Evolutionary conservation across 2,888 invertebrate genomes (phyloP).

Genomic region (Copidosoma aretas): DNA sequence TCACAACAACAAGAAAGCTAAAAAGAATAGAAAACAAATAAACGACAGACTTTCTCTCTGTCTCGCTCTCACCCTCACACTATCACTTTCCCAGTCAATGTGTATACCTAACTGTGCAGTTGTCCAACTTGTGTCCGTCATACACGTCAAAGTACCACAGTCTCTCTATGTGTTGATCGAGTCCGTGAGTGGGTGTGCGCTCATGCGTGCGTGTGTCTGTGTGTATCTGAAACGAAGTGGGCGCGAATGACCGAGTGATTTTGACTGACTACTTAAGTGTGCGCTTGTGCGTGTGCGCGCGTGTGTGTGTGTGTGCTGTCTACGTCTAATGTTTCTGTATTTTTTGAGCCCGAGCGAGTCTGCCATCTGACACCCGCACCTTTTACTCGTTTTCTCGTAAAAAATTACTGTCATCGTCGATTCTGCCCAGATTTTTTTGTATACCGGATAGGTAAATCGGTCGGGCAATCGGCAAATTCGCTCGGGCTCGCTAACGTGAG

Average conservation of each 20-base stretch:
- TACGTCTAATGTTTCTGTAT: conserved; percentile 61
- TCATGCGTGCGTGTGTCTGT: conserved; percentile 59
- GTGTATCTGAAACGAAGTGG: conserved; percentile 4
- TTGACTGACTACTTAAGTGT: conserved; percentile 54
- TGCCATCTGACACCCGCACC: conserved; percentile 15
- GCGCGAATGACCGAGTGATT: conserved; percentile 53
- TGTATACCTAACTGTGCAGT: conserved; percentile 50
- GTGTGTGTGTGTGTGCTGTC: conserved; percentile 45
- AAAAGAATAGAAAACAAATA: neutral
- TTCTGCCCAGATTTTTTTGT: conserved; percentile 32
- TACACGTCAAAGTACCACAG: conserved; percentile 55
- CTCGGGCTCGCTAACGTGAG: conserved; percentile 51
- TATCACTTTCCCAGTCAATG: no score
- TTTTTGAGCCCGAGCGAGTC: conserved; percentile 45
- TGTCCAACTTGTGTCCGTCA: conserved; percentile 65
- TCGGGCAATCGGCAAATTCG: conserved; percentile 17
- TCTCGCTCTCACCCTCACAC: no score
- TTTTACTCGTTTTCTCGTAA: conserved; percentile 1
- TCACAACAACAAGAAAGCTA: neutral
- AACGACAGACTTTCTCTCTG: no score
- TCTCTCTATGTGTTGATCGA: conserved; percentile 52
- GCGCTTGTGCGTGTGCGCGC: conserved; percentile 40
- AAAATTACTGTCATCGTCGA: neutral
- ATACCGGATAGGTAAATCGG: no score
- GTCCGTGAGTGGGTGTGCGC: conserved; percentile 56